These are phyloP conservation scores for Parotocinclus haroldoi DNA, from an alignment of 2,797 vertebrate genomes.

Conservation along the genomic window DNA sequence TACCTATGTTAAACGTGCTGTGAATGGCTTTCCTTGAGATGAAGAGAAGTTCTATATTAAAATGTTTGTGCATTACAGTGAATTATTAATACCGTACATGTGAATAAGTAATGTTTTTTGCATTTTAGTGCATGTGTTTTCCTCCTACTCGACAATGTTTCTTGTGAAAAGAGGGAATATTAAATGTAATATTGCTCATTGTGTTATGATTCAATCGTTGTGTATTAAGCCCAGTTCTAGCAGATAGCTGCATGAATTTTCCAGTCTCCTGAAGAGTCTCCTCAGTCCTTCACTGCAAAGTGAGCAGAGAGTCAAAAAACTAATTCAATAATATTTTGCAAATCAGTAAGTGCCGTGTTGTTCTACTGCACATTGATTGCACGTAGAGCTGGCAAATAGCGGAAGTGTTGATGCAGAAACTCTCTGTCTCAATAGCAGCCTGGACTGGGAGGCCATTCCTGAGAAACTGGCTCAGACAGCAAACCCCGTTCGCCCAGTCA, in stretches of 20 bases:
- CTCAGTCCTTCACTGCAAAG: slow-evolving; percentile 68
- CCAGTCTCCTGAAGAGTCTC: slow-evolving; percentile 62
- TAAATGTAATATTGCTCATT: slow-evolving; percentile 12
- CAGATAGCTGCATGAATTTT: slow-evolving; percentile 58
- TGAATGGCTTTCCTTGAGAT: no score
- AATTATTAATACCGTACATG: slow-evolving; percentile 66
- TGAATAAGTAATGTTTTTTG: slow-evolving; percentile 66
- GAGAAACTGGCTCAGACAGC: slow-evolving; percentile 82
- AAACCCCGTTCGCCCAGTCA: slow-evolving; percentile 89
- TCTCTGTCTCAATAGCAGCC: slow-evolving; percentile 70
- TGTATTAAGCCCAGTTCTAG: slow-evolving; percentile 33
- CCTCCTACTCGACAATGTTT: slow-evolving; percentile 36
- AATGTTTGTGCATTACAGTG: slow-evolving; percentile 60
- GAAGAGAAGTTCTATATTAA: background rate
- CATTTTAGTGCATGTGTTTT: slow-evolving; percentile 64
- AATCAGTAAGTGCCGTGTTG: background rate
- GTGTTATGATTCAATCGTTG: slow-evolving; percentile 24
- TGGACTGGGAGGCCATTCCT: slow-evolving; percentile 68
- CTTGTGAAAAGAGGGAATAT: slow-evolving; percentile 49
- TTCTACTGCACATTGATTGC: background rate
- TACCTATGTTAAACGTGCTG: no score
- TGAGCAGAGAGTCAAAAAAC: slow-evolving; percentile 62
- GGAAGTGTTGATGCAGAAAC: slow-evolving; percentile 17
- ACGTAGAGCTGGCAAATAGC: no score
- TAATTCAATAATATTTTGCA: background rate